Percentiles rank a stretch among this genome's conserved stretches.
phyloP scores from a whole-genome alignment of 1,140 invertebrate species.

The Scaptomyza graminum region DNA sequence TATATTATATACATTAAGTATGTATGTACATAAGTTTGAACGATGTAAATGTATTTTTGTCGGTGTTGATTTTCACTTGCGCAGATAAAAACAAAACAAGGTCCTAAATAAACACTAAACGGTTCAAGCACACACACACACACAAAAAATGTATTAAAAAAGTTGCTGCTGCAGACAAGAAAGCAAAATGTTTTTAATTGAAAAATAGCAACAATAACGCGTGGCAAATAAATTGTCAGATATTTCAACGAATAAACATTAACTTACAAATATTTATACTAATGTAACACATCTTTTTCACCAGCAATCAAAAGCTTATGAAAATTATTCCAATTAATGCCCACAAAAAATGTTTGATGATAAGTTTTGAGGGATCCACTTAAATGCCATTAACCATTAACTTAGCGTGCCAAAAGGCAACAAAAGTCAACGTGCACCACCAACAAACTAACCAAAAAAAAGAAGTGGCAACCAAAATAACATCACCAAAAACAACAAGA shows the following conservation, averaged over 20 bases:
- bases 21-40: neutral
- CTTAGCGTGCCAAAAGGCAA: conserved; percentile 63
- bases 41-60: conserved; percentile 10
- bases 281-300: neutral
- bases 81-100: conserved; percentile 66
- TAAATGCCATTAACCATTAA: conserved; percentile 45
- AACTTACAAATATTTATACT: too few relatives aligned
- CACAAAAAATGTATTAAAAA: conserved; percentile 49
- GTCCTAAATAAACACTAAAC: conserved; percentile 72
- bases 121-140: conserved; percentile 31
- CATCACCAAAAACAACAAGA: conserved; percentile 29
- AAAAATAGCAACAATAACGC: conserved; percentile 49
- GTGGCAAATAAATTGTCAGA: neutral
- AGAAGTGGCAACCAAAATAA: conserved; percentile 31
- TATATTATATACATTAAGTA: conserved; percentile 3
- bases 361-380: conserved; percentile 27
- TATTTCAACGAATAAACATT: neutral
- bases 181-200: conserved; percentile 72
- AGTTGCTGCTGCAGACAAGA: conserved; percentile 51
- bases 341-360: conserved; percentile 4
- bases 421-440: conserved; percentile 54
- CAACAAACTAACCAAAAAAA: conserved; percentile 52
- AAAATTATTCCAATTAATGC: conserved; percentile 63
- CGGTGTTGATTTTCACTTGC: conserved; percentile 63
- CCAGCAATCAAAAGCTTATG: conserved; percentile 6